Base-by-base conservation (phyloP, 2,113 vertebrate genomes). In the Vulpes vulpes region DNA sequence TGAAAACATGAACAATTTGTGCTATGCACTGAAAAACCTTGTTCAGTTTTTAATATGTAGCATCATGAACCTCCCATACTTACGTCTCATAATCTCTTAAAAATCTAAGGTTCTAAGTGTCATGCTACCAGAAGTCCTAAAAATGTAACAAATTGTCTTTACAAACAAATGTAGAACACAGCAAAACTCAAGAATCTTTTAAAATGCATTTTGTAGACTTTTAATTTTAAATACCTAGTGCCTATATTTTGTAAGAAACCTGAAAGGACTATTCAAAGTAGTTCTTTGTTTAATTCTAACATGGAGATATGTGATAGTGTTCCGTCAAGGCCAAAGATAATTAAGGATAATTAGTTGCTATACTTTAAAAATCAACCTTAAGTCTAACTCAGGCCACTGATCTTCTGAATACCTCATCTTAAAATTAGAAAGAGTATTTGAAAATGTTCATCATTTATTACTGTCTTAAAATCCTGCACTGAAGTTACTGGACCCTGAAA, bases 401-500 rank as follows among this genome's bases (percentile, higher is more conserved):
- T 82, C 23, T 86, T 53, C 67, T 92, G 84, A 64, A 88, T 32
- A 2, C 32, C 82, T 89, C 49, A 86, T 80, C 32, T 0, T 96
- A 98, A 98, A 95, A 97, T 84, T 15, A 96, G 74, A 43, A 82
- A 69, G 38, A 87, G 32, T 69, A 96, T 84, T 88, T 0, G 0
- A 79, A 95, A 96, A 74, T 25, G 57, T 89, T 95, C 97, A 96
- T 62, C 93, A 96, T 92, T 96, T 49, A 35, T 95, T 95, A 62
- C 85, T 94, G 84, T 94, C 96, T 55, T 69, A 98, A 96, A 94
- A 97, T 94, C 89, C 57, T 94, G 89, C 88, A 89, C 49, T 53
- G 95, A 97, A 95, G 65, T 97, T 98, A 98, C 85, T 98, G 97
- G 96, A 98, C 96, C 96, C 97, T 98, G 98, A 98, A 98, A 98